phyloP scores from a whole-genome alignment of 2,113 vertebrate species.

The Oxyruncus cristatus region DNA sequence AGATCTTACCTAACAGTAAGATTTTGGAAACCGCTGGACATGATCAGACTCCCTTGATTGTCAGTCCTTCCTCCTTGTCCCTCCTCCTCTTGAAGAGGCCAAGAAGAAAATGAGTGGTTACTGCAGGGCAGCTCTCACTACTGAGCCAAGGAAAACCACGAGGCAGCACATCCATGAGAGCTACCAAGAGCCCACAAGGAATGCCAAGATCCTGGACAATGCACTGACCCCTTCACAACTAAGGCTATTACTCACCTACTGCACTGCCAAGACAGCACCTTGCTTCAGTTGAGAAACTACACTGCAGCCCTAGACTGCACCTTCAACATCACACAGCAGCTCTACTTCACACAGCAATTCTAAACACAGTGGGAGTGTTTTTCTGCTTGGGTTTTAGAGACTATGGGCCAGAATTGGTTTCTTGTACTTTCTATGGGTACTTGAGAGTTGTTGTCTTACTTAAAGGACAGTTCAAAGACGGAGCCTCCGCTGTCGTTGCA shows the following conservation, averaged over 20 bases:
- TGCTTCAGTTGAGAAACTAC: background rate
- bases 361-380: background rate
- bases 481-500: constrained; percentile 98
- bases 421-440: background rate
- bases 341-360: too few species aligned
- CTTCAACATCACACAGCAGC: background rate
- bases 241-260: background rate
- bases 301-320: background rate
- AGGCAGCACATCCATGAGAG: background rate
- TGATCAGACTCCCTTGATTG: background rate
- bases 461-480: constrained; percentile 95
- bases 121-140: background rate
- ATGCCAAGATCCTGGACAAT: background rate
- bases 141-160: background rate
- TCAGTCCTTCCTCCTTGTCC: background rate
- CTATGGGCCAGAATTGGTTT: background rate
- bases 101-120: background rate
- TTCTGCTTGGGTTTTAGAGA: background rate
- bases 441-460: constrained; percentile 76
- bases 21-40: background rate
- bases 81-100: background rate
- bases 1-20: background rate
- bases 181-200: background rate
- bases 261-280: background rate
- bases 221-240: background rate